Evolutionary conservation across 2,113 vertebrate species (phyloP).

Genomic region (Octodon degus): DNA sequence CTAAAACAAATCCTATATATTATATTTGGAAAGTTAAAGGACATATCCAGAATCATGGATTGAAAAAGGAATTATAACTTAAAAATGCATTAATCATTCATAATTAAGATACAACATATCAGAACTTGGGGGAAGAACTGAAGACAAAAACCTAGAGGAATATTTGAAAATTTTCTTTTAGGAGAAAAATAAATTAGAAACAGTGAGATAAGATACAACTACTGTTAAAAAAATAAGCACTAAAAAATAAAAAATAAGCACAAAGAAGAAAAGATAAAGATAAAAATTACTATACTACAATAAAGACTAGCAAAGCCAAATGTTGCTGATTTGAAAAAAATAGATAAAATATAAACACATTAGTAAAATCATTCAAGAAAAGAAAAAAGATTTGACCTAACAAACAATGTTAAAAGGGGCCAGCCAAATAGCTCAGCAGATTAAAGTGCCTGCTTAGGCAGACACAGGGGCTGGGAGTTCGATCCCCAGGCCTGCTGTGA

Average conservation of each 20-base stretch:
- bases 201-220: not conserved
- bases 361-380: not conserved
- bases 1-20: not conserved
- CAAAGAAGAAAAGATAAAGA: slow-evolving; percentile 9
- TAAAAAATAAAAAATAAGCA: not conserved
- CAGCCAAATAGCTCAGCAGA: too few species aligned
- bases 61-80: slow-evolving; percentile 3
- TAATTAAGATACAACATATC: not conserved
- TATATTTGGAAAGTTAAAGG: slow-evolving; percentile 35
- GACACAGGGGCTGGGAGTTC: too few species aligned
- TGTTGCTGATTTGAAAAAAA: slow-evolving; percentile 39
- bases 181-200: slow-evolving; percentile 37
- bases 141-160: not conserved
- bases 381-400: not conserved
- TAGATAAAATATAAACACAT: slow-evolving; percentile 41
- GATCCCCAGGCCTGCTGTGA: too few species aligned
- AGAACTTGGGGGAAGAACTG: not conserved
- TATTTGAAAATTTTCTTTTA: not conserved
- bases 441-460: too few species aligned
- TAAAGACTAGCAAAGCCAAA: not conserved
- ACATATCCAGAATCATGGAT: not conserved
- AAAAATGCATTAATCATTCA: not conserved
- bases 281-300: not conserved
- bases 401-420: not conserved
- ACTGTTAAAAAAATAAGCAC: not conserved